Evolutionary conservation across 2,888 invertebrate genomes (phyloP).

Genomic region (Ectemnius lituratus): DNA sequence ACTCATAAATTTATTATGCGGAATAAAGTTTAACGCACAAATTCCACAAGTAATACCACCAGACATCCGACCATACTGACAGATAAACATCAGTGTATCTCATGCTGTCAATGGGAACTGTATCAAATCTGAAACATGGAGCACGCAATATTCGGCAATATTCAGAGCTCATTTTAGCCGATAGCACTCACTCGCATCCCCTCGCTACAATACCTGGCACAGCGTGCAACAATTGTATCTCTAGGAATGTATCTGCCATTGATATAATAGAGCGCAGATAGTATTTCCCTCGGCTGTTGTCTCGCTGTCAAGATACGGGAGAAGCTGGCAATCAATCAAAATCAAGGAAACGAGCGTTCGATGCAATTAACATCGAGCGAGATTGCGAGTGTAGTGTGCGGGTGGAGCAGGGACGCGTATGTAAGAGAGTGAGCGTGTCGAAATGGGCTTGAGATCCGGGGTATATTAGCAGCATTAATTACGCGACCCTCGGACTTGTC

Average conservation of each 20-base stretch:
- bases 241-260: not conserved
- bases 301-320: not conserved
- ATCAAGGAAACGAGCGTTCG: slow-evolving; percentile 56
- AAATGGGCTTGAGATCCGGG: slow-evolving; percentile 57
- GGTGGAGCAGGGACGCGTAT: slow-evolving; percentile 10
- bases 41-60: no score
- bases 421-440: slow-evolving; percentile 47
- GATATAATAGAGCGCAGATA: slow-evolving; percentile 10
- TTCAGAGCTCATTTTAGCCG: no score
- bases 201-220: not conserved
- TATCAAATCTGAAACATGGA: no score
- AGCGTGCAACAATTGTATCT: not conserved
- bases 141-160: no score
- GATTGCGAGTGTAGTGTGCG: slow-evolving; percentile 38
- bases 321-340: slow-evolving; percentile 46
- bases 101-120: no score
- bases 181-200: not conserved
- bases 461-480: slow-evolving; percentile 72
- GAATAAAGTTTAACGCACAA: no score
- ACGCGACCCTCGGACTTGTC: slow-evolving; percentile 61
- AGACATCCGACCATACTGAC: no score
- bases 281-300: slow-evolving; percentile 40
- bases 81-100: no score
- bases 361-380: slow-evolving; percentile 57
- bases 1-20: not conserved